Evolutionary conservation across 2,113 vertebrate genomes (phyloP).

Genomic region (Pyrgilauda ruficollis): DNA sequence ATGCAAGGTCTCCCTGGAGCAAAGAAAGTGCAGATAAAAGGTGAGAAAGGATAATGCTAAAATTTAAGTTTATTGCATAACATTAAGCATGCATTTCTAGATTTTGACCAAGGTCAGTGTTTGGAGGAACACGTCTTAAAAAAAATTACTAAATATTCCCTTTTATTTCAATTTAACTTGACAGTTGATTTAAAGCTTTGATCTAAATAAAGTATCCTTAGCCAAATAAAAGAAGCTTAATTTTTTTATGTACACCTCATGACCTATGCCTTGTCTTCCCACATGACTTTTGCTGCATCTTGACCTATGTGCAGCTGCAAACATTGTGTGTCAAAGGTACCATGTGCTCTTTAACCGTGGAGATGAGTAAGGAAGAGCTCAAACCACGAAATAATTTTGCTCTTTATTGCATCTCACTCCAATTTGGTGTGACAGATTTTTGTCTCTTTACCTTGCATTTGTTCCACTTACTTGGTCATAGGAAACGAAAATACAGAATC

Average conservation of each 20-base stretch:
- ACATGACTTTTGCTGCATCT: background rate
- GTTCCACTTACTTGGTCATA: background rate
- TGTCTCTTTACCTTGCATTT: background rate
- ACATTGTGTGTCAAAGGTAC: background rate
- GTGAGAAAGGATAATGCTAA: background rate
- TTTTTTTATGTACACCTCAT: background rate
- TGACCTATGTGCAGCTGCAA: background rate
- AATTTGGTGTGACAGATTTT: accelerated
- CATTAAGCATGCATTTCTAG: background rate
- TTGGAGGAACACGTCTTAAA: background rate
- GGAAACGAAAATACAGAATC: background rate
- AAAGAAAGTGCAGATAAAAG: background rate
- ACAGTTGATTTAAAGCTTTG: background rate
- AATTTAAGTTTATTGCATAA: background rate
- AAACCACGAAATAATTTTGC: background rate
- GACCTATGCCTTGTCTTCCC: background rate
- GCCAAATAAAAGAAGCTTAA: background rate
- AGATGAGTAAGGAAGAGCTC: background rate
- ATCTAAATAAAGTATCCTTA: background rate
- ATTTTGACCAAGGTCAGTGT: background rate
- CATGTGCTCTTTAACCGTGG: background rate
- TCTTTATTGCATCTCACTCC: background rate
- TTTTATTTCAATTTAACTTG: background rate
- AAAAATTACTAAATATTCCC: background rate
- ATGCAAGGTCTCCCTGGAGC: background rate